Percentiles rank a stretch among this genome's conserved stretches.
Conservation (phyloP, 2,113 vertebrate species). For the Peromyscus polionotus region DNA sequence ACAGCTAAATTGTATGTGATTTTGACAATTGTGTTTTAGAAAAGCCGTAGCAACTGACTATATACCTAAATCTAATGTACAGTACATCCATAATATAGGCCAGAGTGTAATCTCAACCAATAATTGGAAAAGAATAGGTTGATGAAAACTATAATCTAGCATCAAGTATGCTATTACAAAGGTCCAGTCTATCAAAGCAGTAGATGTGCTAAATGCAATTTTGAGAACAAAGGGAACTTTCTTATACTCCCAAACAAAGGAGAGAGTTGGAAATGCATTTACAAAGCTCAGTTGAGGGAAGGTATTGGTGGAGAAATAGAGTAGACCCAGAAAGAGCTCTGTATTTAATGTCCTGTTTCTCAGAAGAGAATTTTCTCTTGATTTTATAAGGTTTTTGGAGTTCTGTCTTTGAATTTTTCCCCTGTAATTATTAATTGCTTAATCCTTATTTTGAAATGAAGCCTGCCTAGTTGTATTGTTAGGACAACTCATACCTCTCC, state of each 20-base stretch:
- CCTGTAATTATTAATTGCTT: conserved; percentile 27
- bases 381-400: conserved; percentile 44
- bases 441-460: conserved; percentile 53
- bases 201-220: conserved; percentile 52
- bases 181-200: conserved; percentile 58
- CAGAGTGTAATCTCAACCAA: conserved; percentile 26
- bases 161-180: conserved; percentile 54
- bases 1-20: conserved; percentile 53
- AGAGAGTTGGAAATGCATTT: conserved; percentile 63
- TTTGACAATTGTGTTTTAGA: not conserved
- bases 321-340: not conserved
- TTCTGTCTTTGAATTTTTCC: conserved; percentile 34
- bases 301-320: conserved; percentile 43
- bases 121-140: conserved; percentile 63
- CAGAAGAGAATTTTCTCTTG: conserved; percentile 43
- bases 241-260: not conserved
- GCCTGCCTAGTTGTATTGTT: not conserved
- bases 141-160: conserved; percentile 52
- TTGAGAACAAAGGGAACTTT: conserved; percentile 53
- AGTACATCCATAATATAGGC: conserved; percentile 36
- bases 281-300: not conserved
- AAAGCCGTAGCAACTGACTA: rapidly evolving
- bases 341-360: not conserved
- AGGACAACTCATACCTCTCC: not conserved
- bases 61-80: not conserved